A percentile compares a stretch with the other conserved stretches of the same genome.
phyloP scores from a whole-genome alignment of 2,888 invertebrate species.

The Tetheella fluctuosa region DNA sequence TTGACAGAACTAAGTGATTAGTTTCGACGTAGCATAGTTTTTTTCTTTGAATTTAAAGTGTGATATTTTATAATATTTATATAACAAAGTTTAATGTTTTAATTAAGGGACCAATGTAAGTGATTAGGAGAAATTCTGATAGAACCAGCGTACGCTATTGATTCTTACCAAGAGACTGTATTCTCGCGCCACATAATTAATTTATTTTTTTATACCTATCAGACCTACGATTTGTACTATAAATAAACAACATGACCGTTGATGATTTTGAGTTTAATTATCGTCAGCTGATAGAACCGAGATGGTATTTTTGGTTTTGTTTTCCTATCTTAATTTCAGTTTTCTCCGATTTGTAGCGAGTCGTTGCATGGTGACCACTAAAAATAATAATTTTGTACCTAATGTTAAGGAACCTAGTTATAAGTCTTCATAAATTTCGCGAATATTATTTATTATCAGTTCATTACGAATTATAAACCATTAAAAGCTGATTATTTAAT shows the following conservation, averaged over 20 bases:
- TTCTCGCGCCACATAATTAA: conserved; percentile 62
- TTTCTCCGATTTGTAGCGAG: conserved; percentile 69
- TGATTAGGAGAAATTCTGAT: conserved; percentile 82
- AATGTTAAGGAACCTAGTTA: conserved; percentile 75
- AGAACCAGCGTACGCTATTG: conserved; percentile 67
- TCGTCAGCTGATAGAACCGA: conserved; percentile 55
- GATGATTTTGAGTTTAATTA: conserved; percentile 74
- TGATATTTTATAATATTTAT: conserved; percentile 84
- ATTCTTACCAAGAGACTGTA: conserved; percentile 72
- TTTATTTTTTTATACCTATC: conserved; percentile 63
- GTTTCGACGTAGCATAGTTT: conserved; percentile 80
- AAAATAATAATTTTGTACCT: conserved; percentile 82
- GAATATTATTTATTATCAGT: conserved; percentile 84
- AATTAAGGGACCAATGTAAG: conserved; percentile 83
- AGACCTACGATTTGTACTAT: conserved; percentile 68
- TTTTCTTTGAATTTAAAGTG: conserved; percentile 82
- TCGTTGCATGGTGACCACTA: conserved; percentile 77
- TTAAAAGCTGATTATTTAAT: conserved; percentile 82
- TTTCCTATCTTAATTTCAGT: conserved; percentile 67
- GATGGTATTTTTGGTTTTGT: conserved; percentile 66
- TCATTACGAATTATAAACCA: conserved; percentile 82
- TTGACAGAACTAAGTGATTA: conserved; percentile 81
- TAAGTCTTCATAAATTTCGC: conserved; percentile 80
- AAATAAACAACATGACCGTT: conserved; percentile 70
- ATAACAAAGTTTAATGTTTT: conserved; percentile 82